Evolutionary conservation across 1,140 invertebrate species (phyloP), one percentile per base, ranked within the genome.

Genomic region (Riptortus pedestris): DNA sequence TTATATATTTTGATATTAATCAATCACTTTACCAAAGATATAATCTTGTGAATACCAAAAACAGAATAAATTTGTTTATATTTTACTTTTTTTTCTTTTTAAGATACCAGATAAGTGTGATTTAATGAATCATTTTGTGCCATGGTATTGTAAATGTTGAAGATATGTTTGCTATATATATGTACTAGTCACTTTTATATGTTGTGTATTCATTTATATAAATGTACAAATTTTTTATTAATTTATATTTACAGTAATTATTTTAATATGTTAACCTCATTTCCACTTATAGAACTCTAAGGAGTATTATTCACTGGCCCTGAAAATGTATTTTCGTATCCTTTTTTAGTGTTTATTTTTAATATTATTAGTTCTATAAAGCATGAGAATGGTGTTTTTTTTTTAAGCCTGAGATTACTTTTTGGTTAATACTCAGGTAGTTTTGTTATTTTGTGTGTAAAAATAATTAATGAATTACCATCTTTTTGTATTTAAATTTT

Each of bases 141-240:
- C 51, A 55, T 55, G 20, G 51, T 55, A 7, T 55, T 55, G 26
- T 55, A 55, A 26, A 18, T 55, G 51, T 24, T 55, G 22, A 20
- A n/a, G n/a, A 47, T 12, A 24, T 26, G 16, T 55, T 24, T 55
- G 51, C 51, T 55, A 24, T 55, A 55, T 38, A 24, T 26, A 51
- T n/a, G n/a, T 12, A 55, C 51, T 55, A 55, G 51, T 55, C 51
- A 55, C 26, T 27, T 55, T 24, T 24, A 55, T 55, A 55, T n/a
- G n/a, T 38, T 38, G 31, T 38, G 31, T 55, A 55, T 55, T 55
- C 31, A 38, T 38, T 7, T 14, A 38, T 38, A 38, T 38, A 38
- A 5, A 38, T 14, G 14, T 14, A 38, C 31, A 38, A 5, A 38
- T 38, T 7, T 38, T 7, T 38, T 7, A 7, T 7, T 5, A 7